Base-by-base conservation (phyloP, 2,888 invertebrate genomes). In the Drosophila paramelanica region DNA sequence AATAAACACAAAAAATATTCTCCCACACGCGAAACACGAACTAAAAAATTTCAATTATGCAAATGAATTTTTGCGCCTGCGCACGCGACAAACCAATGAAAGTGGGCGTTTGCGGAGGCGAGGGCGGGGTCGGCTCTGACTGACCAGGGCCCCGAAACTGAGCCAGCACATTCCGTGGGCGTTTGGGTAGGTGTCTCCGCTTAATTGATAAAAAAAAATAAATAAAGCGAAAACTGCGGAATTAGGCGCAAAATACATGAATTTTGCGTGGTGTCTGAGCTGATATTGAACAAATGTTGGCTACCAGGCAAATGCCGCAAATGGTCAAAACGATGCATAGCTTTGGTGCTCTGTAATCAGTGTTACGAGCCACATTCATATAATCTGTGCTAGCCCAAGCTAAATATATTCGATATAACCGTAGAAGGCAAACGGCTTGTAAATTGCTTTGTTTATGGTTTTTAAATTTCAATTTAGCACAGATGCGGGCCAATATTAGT, bases 21-120 rank as follows among this genome's bases (percentile, higher is more conserved):
- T 73, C 78, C 77, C 75, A 75, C 78, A 39, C 51, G 13, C 41
- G 45, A 31, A 27, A 49, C 11, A 17, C 1, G n/a, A 33, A 53
- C 27, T 8, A 61, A 55, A 47, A n/a, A n/a, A 70, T 65, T 56
- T 53, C 38, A 73, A 65, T 50, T 80, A 84, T 84, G 86, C 65
- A 86, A 75, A 88, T 88, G 50, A 66, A 68, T 55, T 67, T 74
- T 69, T 73, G 86, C 83, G 83, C 83, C 83, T 84, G 88, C 83
- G 83, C 83, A 88, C 83, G 80, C 86, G 86, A 69, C 88, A 77
- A 62, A 51, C 46, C 66, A 67, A 60, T 49, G 60, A 31, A 38
- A 13, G 87, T 67, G 77, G 67, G 77, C 27, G 56, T n/a, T 11
- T 11, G 43, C 8, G 42, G 36, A 27, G 33, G 20, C 55, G 42